Base-by-base conservation (phyloP, 2,113 vertebrate species). In the Vicugna pacos region DNA sequence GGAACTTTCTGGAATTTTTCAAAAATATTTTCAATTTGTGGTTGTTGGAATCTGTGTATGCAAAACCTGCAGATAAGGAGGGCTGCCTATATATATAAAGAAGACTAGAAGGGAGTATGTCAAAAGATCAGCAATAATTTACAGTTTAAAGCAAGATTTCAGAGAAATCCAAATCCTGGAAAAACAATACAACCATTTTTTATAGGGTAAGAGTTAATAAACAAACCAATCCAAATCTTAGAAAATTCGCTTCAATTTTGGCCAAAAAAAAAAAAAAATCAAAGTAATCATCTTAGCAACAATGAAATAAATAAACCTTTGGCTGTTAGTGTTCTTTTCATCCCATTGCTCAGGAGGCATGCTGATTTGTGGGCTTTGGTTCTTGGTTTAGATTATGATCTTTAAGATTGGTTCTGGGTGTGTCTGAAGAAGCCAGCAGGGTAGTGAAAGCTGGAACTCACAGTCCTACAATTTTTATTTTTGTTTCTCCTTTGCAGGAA, bases 401-500 rank as follows among this genome's bases (percentile, higher is more conserved):
- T 50, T n/a, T 30, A 81, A 65, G 50, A 58, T 28, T 6, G 10
- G 54, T 70, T 54, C 64, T 88, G 72, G 84, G 38, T 54, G 48
- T 75, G 84, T 32, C 80, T 26, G 56, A 80, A 93, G 67, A 84
- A 81, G 46, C 32, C 76, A 52, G 69, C 26, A 19, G 46, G 69
- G 16, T 22, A 38, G 42, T 50, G 64, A 83, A 42, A 80, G 20
- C 2, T 38, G 70, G 28, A 76, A 38, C 65, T 14, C 42, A 52
- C 16, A 75, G 46, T 9, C 65, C 48, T 67, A 52, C 8, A 35
- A 28, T 75, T 92, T 76, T 73, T 79, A 32, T 28, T 97, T 93
- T 80, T 95, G 14, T 70, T 94, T 88, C 79, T 77, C n/a, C 54
- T 81, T 70, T 52, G 30, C 20, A 42, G 86, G 94, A 86, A 91